Evolutionary conservation across 2,113 vertebrate genomes (phyloP).

Genomic region (Misgurnus mizolepis): DNA sequence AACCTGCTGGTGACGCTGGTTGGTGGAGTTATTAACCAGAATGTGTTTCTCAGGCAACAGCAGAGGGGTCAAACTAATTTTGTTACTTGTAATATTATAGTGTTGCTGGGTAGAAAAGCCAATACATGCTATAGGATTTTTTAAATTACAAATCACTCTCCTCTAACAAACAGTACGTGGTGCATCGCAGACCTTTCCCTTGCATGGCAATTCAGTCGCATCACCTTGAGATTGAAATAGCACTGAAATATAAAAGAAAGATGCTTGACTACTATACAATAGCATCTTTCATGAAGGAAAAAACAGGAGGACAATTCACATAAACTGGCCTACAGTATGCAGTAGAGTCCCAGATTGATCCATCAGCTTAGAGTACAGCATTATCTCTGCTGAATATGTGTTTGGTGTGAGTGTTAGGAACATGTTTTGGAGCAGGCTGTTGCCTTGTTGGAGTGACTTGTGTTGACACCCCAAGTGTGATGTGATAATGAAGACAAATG

Average conservation of each 20-base stretch:
- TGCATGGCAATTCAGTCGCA: neutral
- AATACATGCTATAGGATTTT: neutral
- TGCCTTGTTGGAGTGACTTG: constrained; percentile 24
- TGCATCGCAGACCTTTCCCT: neutral
- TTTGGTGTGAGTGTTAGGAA: constrained; percentile 10
- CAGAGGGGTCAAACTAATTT: constrained; percentile 60
- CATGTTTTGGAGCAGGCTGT: constrained; percentile 17
- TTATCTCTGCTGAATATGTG: constrained; percentile 31
- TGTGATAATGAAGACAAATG: constrained; percentile 61
- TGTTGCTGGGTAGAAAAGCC: neutral
- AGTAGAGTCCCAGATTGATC: neutral
- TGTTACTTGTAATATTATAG: constrained; percentile 37
- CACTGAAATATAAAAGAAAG: neutral
- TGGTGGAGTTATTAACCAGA: constrained; percentile 56
- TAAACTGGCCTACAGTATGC: neutral
- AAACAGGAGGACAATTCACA: neutral
- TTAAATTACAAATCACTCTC: neutral
- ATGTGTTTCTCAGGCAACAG: constrained; percentile 62
- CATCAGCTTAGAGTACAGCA: neutral
- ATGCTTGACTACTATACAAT: neutral
- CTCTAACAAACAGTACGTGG: neutral
- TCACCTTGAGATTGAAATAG: neutral
- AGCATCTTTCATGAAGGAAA: neutral
- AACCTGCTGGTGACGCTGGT: constrained; percentile 15
- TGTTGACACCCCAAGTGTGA: constrained; percentile 39